Evolutionary conservation across 2,888 invertebrate genomes (phyloP).

Genomic region (Cosmia pyralina): DNA sequence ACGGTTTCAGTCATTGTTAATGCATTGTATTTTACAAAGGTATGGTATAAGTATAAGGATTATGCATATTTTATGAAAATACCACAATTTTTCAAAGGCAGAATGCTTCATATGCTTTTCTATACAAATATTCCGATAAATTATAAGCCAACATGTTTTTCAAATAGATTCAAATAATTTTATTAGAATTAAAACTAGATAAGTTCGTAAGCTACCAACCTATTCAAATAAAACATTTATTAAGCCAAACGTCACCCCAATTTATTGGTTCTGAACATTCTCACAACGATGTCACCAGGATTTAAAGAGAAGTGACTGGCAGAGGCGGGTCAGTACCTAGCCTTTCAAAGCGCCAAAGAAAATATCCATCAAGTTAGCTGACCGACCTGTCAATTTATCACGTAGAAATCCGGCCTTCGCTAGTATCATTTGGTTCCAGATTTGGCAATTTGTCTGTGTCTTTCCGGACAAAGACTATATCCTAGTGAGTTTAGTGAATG

Average conservation of each 20-base stretch:
- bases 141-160: background rate
- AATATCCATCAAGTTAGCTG: slow-evolving; percentile 15
- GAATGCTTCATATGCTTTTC: background rate
- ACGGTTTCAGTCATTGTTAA: background rate
- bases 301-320: background rate
- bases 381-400: slow-evolving; percentile 16
- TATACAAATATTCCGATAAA: background rate
- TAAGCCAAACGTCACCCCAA: background rate
- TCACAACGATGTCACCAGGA: background rate
- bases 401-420: background rate
- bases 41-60: too few species aligned
- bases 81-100: too few species aligned
- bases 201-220: background rate
- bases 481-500: background rate
- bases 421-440: background rate
- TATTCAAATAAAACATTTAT: background rate
- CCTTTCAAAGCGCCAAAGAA: slow-evolving; percentile 7
- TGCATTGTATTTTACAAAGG: background rate
- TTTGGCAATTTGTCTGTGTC: slow-evolving; percentile 13
- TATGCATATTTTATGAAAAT: background rate
- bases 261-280: background rate
- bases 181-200: background rate
- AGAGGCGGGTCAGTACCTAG: background rate
- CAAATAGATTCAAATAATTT: background rate
- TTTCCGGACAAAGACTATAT: background rate